Evolutionary conservation across 2,888 invertebrate species (phyloP).

Genomic region (Micropterix aruncella): DNA sequence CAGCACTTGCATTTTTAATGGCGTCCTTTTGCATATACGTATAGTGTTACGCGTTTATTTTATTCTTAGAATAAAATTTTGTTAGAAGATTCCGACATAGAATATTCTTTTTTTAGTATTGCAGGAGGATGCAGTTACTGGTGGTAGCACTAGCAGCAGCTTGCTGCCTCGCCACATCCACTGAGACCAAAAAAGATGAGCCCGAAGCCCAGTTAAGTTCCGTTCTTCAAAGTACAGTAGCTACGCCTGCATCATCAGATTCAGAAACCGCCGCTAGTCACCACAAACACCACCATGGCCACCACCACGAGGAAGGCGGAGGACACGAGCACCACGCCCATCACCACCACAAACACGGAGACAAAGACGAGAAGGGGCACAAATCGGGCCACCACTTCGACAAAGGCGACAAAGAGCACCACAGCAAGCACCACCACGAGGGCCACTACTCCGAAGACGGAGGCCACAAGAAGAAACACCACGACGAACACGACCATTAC

Average conservation of each 20-base stretch:
- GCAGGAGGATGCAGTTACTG: background rate
- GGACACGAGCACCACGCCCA: conserved; percentile 54
- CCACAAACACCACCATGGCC: conserved; percentile 30
- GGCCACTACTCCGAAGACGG: conserved; percentile 66
- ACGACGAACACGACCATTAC: conserved; percentile 61
- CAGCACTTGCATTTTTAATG: no score
- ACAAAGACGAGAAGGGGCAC: conserved; percentile 68
- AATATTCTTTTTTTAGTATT: background rate
- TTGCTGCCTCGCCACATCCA: background rate
- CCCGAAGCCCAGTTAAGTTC: no score
- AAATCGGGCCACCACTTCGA: conserved; percentile 64
- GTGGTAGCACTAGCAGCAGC: background rate
- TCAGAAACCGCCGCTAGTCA: conserved; percentile 35
- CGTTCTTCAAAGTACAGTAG: no score
- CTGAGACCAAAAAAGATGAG: conserved; percentile 4
- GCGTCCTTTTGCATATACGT: no score
- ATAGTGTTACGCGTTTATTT: no score
- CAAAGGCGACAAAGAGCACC: conserved; percentile 62
- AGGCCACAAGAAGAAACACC: conserved; percentile 68
- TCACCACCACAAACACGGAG: conserved; percentile 55
- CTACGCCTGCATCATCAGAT: no score
- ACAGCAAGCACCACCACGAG: conserved; percentile 65
- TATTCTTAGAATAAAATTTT: no score
- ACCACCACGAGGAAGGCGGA: conserved; percentile 49
- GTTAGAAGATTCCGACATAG: no score